phyloP scores from a whole-genome alignment of 92 coral and sea anemone genomes.

The Zoanthus gigantus region DNA sequence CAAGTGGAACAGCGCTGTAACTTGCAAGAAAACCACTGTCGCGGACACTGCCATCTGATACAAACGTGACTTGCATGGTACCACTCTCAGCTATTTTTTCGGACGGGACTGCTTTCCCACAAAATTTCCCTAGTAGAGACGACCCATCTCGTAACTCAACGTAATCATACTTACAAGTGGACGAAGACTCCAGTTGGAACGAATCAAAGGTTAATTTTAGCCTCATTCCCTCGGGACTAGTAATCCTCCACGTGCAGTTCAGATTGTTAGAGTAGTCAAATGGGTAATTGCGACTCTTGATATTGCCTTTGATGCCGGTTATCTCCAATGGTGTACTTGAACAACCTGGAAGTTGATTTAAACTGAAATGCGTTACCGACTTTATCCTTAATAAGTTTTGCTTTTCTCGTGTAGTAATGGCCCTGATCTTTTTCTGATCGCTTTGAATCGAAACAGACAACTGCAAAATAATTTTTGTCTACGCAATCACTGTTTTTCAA shows the following conservation, averaged over 20 bases:
- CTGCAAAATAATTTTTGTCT: no score
- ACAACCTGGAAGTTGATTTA: background rate
- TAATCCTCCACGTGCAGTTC: conserved; percentile 49
- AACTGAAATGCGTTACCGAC: background rate
- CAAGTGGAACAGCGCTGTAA: conserved; percentile 12
- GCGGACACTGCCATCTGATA: background rate
- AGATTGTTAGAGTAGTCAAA: background rate
- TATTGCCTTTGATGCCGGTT: background rate
- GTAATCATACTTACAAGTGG: conserved; percentile 47
- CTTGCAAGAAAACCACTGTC: background rate
- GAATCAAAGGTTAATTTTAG: conserved; percentile 8
- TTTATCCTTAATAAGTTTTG: background rate
- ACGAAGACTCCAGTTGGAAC: conserved; percentile 28
- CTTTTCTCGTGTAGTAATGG: no score
- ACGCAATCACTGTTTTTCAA: no score
- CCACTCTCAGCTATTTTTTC: conserved; percentile 37
- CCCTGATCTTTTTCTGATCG: background rate
- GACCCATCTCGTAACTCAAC: conserved; percentile 60
- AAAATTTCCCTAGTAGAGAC: conserved; percentile 39
- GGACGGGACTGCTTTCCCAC: conserved; percentile 38
- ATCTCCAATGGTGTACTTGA: background rate
- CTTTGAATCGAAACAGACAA: no score
- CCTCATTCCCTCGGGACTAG: conserved; percentile 43
- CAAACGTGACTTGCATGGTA: background rate
- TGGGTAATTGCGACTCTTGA: conserved; percentile 9